Base-by-base conservation (phyloP, 2,888 invertebrate genomes). In the Silvanus unidentatus region DNA sequence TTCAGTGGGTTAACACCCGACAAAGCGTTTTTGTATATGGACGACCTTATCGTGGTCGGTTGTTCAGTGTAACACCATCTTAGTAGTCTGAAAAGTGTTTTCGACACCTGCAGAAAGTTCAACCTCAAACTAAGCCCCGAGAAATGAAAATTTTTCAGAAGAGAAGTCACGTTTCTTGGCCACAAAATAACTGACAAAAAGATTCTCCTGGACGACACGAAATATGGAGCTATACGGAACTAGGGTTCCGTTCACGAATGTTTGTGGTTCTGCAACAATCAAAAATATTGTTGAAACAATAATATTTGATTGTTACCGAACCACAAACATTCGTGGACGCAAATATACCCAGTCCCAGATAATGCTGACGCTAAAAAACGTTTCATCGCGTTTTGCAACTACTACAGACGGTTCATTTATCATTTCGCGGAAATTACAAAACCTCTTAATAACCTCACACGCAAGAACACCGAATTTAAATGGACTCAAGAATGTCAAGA, bases 11-110 rank as follows among this genome's bases (percentile, higher is more conserved):
- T 51, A 13, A 36, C 40, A 6, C 54, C 51, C 1, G 47, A 43
- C n/a, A n/a, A 49, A 48, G 44, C 45, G 34, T 56, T 59, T 43
- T 42, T 59, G 22, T 57, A 57, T 40, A 53, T 60, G 39, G 59
- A 59, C 42, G 55, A 59, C 38, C 40, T 59, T 10, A 55, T 58
- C 16, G 54, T 54, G 5, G 48, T 53, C 9, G 54, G 55, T 6
- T 53, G 48, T 39, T 46, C 53, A 12, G 44, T 32, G n/a, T n/a
- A n/a, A 2, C 44, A 45, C 35, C 43, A 48, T 37, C 27, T 45
- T 15, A 27, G 37, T 30, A 48, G 45, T 37, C 29, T 48, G 10
- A 42, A 14, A 39, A 34, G 35, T 10, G 42, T 48, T 15, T 45
- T 50, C 30, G 39, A 43, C 35, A 44, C 34, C 13, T 46, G 36